Percentiles rank a stretch among this genome's conserved stretches.
These are phyloP conservation scores for Caenorhabditis auriculariae DNA, from an alignment of 2,888 invertebrate genomes.

Conservation along the genomic window DNA sequence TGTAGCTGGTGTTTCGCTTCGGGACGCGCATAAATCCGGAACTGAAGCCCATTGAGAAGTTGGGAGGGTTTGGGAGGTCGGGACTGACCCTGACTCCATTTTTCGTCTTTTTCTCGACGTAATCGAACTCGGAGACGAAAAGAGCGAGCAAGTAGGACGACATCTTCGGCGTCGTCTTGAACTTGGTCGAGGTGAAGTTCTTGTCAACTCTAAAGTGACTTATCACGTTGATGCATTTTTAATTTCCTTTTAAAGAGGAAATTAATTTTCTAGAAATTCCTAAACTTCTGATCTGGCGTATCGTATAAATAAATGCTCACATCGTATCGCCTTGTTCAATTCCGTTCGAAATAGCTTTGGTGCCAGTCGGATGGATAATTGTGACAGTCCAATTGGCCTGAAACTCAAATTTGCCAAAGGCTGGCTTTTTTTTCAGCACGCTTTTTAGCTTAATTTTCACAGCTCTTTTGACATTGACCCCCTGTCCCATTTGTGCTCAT, in stretches of 20 bases:
- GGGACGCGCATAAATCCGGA: constrained; percentile 68
- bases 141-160: constrained; percentile 85
- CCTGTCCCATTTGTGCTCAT: no score
- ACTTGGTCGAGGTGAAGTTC: constrained; percentile 74
- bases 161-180: constrained; percentile 71
- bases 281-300: no score
- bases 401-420: constrained; percentile 54
- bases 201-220: not conserved
- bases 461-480: no score
- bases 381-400: constrained; percentile 16
- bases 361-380: constrained; percentile 15
- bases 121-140: constrained; percentile 80
- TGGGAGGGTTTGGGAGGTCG: not conserved
- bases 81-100: constrained; percentile 73
- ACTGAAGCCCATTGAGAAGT: constrained; percentile 54
- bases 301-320: no score
- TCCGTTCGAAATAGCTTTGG: constrained; percentile 17
- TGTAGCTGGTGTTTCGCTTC: constrained; percentile 76
- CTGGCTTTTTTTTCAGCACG: constrained; percentile 53
- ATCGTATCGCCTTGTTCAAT: constrained; percentile 2
- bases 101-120: constrained; percentile 71
- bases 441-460: constrained; percentile 55
- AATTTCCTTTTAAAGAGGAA: no score
- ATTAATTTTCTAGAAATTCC: no score
- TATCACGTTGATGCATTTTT: not conserved